These are phyloP conservation scores for Hetaerina americana DNA, from an alignment of 1,140 invertebrate genomes.

Conservation along the genomic window DNA sequence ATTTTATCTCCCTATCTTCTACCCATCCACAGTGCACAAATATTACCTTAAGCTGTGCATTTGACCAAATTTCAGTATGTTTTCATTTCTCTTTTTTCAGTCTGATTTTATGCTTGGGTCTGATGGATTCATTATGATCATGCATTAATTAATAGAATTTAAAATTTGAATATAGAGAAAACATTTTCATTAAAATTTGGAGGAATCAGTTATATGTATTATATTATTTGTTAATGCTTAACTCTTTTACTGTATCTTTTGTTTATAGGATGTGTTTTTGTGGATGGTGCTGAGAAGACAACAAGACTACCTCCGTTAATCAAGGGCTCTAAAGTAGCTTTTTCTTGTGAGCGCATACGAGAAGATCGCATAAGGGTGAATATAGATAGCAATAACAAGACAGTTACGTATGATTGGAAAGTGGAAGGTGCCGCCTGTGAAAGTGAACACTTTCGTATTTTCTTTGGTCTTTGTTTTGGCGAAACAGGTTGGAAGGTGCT, in stretches of 20 bases:
- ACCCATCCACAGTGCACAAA: too few relatives aligned
- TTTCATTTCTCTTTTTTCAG: too few relatives aligned
- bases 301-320: constrained; percentile 14
- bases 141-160: too few relatives aligned
- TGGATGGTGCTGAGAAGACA: constrained; percentile 19
- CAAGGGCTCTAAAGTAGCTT: constrained; percentile 16
- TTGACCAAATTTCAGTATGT: too few relatives aligned
- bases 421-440: neutral
- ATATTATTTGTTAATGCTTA: too few relatives aligned
- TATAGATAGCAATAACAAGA: constrained; percentile 17
- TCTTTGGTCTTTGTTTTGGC: constrained; percentile 14
- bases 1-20: too few relatives aligned
- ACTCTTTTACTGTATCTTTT: neutral
- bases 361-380: constrained; percentile 15
- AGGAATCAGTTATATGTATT: too few relatives aligned
- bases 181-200: too few relatives aligned
- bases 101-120: too few relatives aligned
- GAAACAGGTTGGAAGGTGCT: constrained; percentile 17
- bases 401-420: constrained; percentile 19
- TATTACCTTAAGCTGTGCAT: too few relatives aligned
- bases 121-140: too few relatives aligned
- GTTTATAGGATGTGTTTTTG: constrained; percentile 17
- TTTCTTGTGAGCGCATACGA: constrained; percentile 16
- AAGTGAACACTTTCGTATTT: constrained; percentile 7
- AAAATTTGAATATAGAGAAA: too few relatives aligned